Base-by-base conservation (phyloP, 2,113 vertebrate genomes). In the Opisthocomus hoazin region DNA sequence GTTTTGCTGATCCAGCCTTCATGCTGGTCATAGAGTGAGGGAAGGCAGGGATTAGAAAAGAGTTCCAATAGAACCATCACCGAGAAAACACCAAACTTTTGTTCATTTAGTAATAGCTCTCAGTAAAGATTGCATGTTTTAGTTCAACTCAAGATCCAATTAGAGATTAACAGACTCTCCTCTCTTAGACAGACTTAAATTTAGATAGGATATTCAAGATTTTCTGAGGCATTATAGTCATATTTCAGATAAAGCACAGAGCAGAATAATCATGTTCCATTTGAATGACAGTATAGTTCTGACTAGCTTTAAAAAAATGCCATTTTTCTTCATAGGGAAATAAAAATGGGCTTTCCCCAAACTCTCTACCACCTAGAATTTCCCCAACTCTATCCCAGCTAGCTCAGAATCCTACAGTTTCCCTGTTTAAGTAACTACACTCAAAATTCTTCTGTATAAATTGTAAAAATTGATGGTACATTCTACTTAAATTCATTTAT, bases 141-240 rank as follows among this genome's bases (percentile, higher is more conserved):
- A 96, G 89, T 94, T 96, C 90, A 94, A 91, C 69, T 82, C 77
- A 93, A 96, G 84, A 95, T 96, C 64, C 79, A 94, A 84, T 95
- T 97, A 84, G 74, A 97, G 76, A 94, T 88, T 92, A 94, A 92
- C 34, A 96, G 58, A 89, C 53, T 96, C 82, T 71, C 64, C 36
- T 93, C 54, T 93, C 85, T 94, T 91, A 96, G 78, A 82, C 81
- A 75, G 64, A 94, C 92, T 84, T 91, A 66, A 85, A 95, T 97
- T 93, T 94, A 94, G 94, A 92, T 70, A 80, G 87, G 70, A 90
- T 87, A 86, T 27, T 94, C 91, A 74, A 93, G 64, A 19, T 76
- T 61, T 90, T 77, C 84, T 86, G 56, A 93, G 91, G 91, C 75
- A 70, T 89, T 87, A 65, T 61, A 95, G 78, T 76, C 86, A 41